Evolutionary conservation across 2,888 invertebrate genomes (phyloP).

Genomic region (Syritta pipiens): DNA sequence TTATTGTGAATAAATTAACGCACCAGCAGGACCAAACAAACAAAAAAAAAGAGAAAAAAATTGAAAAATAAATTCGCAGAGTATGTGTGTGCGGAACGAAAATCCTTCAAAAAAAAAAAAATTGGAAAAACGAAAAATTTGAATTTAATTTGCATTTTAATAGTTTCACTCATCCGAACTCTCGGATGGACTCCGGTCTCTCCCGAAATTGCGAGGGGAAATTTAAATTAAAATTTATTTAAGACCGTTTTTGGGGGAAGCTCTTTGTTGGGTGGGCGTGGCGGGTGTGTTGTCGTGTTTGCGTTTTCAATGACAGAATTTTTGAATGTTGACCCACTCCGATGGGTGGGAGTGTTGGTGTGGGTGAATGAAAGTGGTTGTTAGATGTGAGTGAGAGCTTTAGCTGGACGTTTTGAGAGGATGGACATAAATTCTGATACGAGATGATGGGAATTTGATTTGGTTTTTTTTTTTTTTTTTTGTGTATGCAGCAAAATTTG

Average conservation of each 20-base stretch:
- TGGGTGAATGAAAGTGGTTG: too few species aligned
- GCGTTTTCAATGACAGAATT: neutral
- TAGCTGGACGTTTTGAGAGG: too few species aligned
- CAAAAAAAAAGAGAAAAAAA: neutral
- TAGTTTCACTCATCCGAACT: constrained; percentile 48
- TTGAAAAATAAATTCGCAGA: neutral
- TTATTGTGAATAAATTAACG: constrained; percentile 51
- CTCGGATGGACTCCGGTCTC: constrained; percentile 12
- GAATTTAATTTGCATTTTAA: constrained; percentile 66
- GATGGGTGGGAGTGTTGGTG: too few species aligned
- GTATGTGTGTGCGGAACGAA: neutral
- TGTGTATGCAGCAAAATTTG: too few species aligned
- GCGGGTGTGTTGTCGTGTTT: neutral
- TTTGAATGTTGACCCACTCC: too few species aligned
- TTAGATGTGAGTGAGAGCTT: too few species aligned
- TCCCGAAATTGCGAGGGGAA: neutral
- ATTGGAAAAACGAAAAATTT: constrained; percentile 25
- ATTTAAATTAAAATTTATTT: constrained; percentile 36
- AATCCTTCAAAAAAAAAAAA: neutral
- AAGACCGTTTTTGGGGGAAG: constrained; percentile 8
- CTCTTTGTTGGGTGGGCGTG: neutral
- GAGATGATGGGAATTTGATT: too few species aligned
- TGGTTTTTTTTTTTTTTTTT: too few species aligned
- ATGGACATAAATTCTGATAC: too few species aligned
- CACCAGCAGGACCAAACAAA: constrained; percentile 26